phyloP scores from a whole-genome alignment of 2,113 vertebrate genomes.

The Heterotis niloticus region DNA sequence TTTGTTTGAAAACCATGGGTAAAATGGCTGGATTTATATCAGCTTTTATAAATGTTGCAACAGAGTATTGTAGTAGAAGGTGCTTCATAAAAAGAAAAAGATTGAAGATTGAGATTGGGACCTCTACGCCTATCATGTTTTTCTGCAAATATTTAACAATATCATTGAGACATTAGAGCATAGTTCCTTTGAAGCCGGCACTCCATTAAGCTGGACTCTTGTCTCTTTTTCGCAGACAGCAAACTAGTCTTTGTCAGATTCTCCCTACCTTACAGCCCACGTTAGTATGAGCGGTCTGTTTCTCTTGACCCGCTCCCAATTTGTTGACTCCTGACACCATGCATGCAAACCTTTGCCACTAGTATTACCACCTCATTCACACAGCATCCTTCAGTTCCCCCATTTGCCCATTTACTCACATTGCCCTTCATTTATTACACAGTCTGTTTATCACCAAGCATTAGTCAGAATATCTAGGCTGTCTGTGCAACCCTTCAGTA shows the following conservation, averaged over 20 bases:
- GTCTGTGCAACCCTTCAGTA: background rate
- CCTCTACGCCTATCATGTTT: too few species aligned
- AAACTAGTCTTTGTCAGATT: slow-evolving; percentile 72
- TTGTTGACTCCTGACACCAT: slow-evolving; percentile 38
- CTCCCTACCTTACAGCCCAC: slow-evolving; percentile 72
- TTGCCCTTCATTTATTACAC: slow-evolving; percentile 30
- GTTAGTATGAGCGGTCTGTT: slow-evolving; percentile 66
- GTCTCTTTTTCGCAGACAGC: slow-evolving; percentile 65
- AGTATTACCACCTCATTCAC: background rate
- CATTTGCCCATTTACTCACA: slow-evolving; percentile 22
- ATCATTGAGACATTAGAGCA: too few species aligned
- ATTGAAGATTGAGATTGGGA: too few species aligned
- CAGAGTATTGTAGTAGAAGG: background rate
- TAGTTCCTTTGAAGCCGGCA: background rate
- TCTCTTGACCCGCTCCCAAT: slow-evolving; percentile 34
- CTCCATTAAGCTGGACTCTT: slow-evolving; percentile 41
- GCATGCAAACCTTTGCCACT: slow-evolving; percentile 40
- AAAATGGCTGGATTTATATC: slow-evolving; percentile 1
- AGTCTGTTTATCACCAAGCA: background rate
- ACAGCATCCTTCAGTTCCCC: background rate
- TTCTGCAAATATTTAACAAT: too few species aligned
- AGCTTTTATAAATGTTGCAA: background rate
- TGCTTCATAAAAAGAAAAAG: background rate
- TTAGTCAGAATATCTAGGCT: slow-evolving; percentile 32
- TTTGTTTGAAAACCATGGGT: background rate